Evolutionary conservation across 2,888 invertebrate genomes (phyloP), one percentile per base, ranked within the genome.

Genomic region (Calameuta idolon): DNA sequence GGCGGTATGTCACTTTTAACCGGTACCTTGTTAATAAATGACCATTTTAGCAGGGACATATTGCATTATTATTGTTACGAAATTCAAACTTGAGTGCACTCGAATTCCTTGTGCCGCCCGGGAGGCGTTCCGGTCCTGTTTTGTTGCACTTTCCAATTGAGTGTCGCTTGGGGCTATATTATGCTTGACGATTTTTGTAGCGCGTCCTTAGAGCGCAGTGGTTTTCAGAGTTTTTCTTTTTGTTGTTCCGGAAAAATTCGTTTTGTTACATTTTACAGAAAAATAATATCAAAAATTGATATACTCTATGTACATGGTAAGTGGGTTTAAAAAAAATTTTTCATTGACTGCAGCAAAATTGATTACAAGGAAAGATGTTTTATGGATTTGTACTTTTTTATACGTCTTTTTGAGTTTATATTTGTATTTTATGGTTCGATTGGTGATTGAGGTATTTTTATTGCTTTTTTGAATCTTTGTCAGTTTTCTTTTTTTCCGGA

Each of bases 11-110:
- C 33, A 69, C 23, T 30, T 78, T 73, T 34, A 37, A 68, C 34
- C 12, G 30, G 69, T 11, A 23, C n/a, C 35, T 30, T 73, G 55
- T 83, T 82, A 85, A 87, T 88, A 90, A 90, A 90, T 86, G 88
- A 88, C 87, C 84, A 87, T 90, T 89, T 90, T 80, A 88, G 83
- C 86, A 85, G 85, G 84, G 87, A 87, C 87, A 87, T 87, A 89
- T 90, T 87, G 87, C 84, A 81, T 84, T 81, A 76, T 83, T 81
- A 90, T 90, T 90, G 87, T 89, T 75, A 75, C 69, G 77, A 85
- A 89, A 89, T 87, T 90, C 84, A 85, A 86, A 88, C 87, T 88
- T 88, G 87, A 89, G 90, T 90, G 90, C 88, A 89, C 90, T 91
- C 85, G 87, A 90, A 91, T 91, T 87, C 88, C 83, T 81, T 80